These are phyloP conservation scores for Ypsolopha scabrella DNA, from an alignment of 2,888 invertebrate genomes.

Conservation along the genomic window DNA sequence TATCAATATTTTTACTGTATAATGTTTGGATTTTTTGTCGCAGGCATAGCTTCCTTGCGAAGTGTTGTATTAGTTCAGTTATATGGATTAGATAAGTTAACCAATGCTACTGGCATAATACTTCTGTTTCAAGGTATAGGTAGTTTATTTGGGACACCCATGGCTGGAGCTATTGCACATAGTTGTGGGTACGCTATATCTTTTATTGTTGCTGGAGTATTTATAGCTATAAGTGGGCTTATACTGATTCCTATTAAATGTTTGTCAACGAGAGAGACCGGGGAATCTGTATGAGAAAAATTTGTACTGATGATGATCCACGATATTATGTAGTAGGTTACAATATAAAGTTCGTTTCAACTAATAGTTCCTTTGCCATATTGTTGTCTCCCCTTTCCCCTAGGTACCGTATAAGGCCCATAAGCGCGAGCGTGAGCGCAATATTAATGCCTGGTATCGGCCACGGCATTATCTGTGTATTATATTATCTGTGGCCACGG, in stretches of 20 bases:
- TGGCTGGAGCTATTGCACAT: conserved; percentile 37
- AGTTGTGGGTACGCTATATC: conserved; percentile 32
- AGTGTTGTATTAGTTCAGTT: conserved; percentile 44
- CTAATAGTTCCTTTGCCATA: too few relatives aligned
- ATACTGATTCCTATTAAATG: conserved; percentile 28
- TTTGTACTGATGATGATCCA: too few relatives aligned
- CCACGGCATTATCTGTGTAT: too few relatives aligned
- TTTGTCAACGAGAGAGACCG: conserved; percentile 19
- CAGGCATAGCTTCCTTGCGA: conserved; percentile 36
- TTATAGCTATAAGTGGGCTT: conserved; percentile 36
- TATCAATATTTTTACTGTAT: conserved; percentile 43
- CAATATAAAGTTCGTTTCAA: too few relatives aligned
- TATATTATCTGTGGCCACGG: too few relatives aligned
- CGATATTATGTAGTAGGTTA: too few relatives aligned
- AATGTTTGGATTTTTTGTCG: conserved; percentile 40
- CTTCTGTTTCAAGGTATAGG: conserved; percentile 52
- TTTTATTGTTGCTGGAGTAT: conserved; percentile 41
- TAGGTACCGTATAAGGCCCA: too few relatives aligned
- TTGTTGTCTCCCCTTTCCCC: too few relatives aligned
- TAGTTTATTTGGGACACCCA: conserved; percentile 45
- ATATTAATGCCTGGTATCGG: too few relatives aligned
- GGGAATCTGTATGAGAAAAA: too few relatives aligned
- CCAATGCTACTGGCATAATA: conserved; percentile 52
- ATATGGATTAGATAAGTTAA: conserved; percentile 52
- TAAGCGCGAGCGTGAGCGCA: too few relatives aligned